Evolutionary conservation across 2,113 vertebrate genomes (phyloP).

Genomic region (Phalacrocorax pelagicus): DNA sequence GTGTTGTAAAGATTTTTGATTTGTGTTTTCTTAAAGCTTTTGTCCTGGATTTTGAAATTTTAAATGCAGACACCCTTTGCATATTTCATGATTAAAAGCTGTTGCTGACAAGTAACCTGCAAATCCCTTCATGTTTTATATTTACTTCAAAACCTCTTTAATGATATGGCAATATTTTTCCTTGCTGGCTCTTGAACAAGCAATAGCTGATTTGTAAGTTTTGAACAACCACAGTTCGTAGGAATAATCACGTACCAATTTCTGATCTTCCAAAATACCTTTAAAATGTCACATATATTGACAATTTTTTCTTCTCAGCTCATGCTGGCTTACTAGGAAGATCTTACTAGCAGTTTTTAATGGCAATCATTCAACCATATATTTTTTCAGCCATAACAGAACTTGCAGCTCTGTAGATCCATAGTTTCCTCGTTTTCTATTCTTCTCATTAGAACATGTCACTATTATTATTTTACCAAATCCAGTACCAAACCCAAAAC

Average conservation of each 20-base stretch:
- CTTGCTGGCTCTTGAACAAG: neutral
- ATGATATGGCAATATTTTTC: neutral
- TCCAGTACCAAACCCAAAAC: neutral
- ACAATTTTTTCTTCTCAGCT: neutral
- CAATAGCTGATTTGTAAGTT: neutral
- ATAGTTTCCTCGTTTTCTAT: neutral
- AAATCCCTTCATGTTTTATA: neutral
- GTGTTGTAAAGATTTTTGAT: neutral
- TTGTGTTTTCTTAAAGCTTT: neutral
- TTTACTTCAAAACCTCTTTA: neutral
- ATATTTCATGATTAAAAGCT: neutral
- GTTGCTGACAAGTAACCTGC: neutral
- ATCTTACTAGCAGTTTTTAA: neutral
- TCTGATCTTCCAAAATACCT: neutral
- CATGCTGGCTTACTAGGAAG: neutral
- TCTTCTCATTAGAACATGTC: neutral
- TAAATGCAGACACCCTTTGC: neutral
- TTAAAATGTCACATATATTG: constrained; percentile 16
- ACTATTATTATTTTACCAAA: neutral
- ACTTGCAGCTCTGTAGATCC: neutral
- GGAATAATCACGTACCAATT: neutral
- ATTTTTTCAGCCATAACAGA: neutral
- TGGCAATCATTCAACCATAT: neutral
- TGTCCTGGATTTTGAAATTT: neutral
- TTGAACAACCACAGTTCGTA: neutral